Conservation (phyloP, 2,797 vertebrate species). For the Tinamus major region DNA sequence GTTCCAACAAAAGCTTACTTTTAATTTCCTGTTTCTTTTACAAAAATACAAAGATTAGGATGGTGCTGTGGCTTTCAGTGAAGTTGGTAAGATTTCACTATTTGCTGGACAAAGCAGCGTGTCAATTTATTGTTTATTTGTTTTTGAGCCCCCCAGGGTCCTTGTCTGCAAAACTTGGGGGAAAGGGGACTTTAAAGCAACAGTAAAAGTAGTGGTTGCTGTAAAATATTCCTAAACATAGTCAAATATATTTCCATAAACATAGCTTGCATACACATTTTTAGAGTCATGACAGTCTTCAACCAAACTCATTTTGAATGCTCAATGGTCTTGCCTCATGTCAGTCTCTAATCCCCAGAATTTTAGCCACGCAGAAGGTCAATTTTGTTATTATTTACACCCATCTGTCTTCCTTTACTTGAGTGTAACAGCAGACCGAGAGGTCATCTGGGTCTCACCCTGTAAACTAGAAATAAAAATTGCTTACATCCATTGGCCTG, state of each 20-base stretch:
- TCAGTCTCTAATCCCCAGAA: background rate
- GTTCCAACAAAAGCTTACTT: background rate
- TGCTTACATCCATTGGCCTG: background rate
- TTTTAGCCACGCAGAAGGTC: background rate
- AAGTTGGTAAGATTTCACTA: background rate
- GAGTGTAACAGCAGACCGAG: background rate
- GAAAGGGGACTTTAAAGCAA: background rate
- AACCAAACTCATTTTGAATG: background rate
- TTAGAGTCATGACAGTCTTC: background rate
- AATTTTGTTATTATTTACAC: background rate
- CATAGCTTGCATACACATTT: background rate
- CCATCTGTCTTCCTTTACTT: background rate
- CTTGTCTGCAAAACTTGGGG: background rate
- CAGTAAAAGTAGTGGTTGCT: background rate
- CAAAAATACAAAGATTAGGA: background rate
- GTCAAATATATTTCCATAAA: background rate
- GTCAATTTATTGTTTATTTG: background rate
- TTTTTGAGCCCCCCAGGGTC: background rate
- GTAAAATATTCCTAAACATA: background rate
- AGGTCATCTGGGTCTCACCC: fast-evolving
- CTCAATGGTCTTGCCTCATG: background rate
- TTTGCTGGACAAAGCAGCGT: background rate
- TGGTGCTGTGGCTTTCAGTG: background rate
- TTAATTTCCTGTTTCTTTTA: background rate
- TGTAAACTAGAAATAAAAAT: background rate